Percentiles rank a stretch among this genome's conserved stretches.
phyloP scores from a whole-genome alignment of 2,113 vertebrate genomes.

The Fulica atra region DNA sequence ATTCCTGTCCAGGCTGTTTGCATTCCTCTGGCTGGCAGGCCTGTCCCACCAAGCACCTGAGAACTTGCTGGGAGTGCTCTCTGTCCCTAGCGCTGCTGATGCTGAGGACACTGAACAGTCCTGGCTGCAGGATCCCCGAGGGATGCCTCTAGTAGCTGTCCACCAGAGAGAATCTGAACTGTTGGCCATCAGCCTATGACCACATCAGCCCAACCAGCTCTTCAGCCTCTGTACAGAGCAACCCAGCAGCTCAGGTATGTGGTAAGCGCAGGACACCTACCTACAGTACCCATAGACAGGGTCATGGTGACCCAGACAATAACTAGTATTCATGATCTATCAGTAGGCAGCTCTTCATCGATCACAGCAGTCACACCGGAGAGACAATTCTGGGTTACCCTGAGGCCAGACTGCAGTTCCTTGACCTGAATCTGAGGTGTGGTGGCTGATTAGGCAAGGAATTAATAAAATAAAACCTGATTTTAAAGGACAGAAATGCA shows the following conservation, averaged over 20 bases:
- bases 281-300: neutral
- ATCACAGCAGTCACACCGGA: neutral
- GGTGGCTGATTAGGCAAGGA: neutral
- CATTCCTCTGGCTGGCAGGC: neutral
- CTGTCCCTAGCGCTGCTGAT: neutral
- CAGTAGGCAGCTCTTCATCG: neutral
- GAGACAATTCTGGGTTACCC: neutral
- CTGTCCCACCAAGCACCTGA: neutral
- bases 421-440: neutral
- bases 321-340: neutral
- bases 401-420: neutral
- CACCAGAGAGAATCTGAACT: neutral
- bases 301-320: neutral
- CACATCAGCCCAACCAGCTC: neutral
- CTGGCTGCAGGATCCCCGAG: neutral
- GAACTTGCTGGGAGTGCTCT: neutral
- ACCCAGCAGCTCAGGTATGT: neutral
- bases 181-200: neutral
- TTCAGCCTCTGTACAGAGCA: neutral
- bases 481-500: neutral
- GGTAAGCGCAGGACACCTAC: neutral
- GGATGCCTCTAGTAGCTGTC: neutral
- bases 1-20: neutral
- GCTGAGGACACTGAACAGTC: neutral
- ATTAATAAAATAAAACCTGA: neutral